These are phyloP conservation scores for Tetramorium bicarinatum DNA, from an alignment of 2,888 invertebrate genomes.

Conservation along the genomic window DNA sequence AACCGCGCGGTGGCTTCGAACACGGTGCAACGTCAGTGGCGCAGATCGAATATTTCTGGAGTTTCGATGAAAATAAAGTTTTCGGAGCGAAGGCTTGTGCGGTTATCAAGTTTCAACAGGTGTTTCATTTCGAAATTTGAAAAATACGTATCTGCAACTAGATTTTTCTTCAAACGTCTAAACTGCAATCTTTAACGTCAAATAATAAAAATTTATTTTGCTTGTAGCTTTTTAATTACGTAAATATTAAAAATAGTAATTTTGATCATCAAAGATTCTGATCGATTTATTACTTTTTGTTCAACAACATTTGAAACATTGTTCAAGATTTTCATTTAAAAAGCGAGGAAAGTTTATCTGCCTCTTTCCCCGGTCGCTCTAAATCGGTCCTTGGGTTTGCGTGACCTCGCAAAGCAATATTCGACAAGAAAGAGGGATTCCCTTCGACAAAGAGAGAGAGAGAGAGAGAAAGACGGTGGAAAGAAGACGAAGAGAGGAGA, in stretches of 20 bases:
- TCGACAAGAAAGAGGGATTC: constrained; percentile 65
- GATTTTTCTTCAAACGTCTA: neutral
- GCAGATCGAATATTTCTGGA: constrained; percentile 26
- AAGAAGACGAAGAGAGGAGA: constrained; percentile 53
- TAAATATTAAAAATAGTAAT: neutral
- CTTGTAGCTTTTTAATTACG: neutral
- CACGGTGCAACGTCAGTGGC: constrained; percentile 35
- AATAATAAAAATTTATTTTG: neutral
- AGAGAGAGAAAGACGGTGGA: constrained; percentile 25
- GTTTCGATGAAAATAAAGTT: neutral
- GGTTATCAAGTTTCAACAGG: neutral
- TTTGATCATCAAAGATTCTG: neutral
- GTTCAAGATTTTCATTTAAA: constrained; percentile 9
- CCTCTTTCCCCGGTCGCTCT: constrained; percentile 55
- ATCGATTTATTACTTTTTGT: neutral
- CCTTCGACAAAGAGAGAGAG: constrained; percentile 43
- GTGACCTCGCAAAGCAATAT: constrained; percentile 61
- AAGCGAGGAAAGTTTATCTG: constrained; percentile 53
- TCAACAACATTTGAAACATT: neutral
- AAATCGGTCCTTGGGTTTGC: constrained; percentile 43
- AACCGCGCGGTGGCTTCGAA: constrained; percentile 48
- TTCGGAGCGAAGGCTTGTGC: neutral
- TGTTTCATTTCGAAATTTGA: neutral
- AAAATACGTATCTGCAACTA: neutral
- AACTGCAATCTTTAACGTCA: neutral